phyloP scores from a whole-genome alignment of 2,888 invertebrate genomes.

The Darwinula stevensoni region DNA sequence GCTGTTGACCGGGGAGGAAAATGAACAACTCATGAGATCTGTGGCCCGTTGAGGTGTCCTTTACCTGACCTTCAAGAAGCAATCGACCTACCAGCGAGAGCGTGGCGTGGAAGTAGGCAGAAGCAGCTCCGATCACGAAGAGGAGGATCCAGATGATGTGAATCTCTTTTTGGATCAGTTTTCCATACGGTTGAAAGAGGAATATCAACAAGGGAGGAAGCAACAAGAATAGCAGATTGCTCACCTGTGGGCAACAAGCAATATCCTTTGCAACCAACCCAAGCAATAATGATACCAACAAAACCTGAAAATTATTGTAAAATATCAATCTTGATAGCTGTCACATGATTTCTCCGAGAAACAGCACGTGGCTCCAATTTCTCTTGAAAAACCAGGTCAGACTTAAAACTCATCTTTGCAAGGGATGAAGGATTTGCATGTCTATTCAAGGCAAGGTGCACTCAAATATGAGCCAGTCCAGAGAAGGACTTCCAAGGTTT shows the following conservation, averaged over 20 bases:
- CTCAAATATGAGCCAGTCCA: no score
- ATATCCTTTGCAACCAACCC: neutral
- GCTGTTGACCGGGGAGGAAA: neutral
- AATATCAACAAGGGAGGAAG: constrained; percentile 45
- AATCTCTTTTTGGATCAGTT: constrained; percentile 40
- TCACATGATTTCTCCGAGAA: no score
- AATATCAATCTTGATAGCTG: neutral
- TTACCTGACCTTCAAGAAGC: no score
- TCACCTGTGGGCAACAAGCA: constrained; percentile 36
- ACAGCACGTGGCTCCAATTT: no score
- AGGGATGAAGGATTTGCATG: no score
- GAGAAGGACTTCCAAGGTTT: no score
- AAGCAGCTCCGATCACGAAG: constrained; percentile 44
- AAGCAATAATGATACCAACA: no score
- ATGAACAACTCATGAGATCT: neutral
- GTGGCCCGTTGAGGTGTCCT: no score
- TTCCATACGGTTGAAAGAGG: constrained; percentile 41
- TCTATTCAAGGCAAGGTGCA: no score
- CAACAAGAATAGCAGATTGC: constrained; percentile 42
- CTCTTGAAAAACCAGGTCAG: no score
- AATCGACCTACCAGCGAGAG: constrained; percentile 34
- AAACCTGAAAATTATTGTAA: neutral
- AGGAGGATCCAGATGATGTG: constrained; percentile 50
- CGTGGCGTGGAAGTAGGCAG: constrained; percentile 60
- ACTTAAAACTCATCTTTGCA: no score